Evolutionary conservation across 2,113 vertebrate species (phyloP).

Genomic region (Nannospalax galili): DNA sequence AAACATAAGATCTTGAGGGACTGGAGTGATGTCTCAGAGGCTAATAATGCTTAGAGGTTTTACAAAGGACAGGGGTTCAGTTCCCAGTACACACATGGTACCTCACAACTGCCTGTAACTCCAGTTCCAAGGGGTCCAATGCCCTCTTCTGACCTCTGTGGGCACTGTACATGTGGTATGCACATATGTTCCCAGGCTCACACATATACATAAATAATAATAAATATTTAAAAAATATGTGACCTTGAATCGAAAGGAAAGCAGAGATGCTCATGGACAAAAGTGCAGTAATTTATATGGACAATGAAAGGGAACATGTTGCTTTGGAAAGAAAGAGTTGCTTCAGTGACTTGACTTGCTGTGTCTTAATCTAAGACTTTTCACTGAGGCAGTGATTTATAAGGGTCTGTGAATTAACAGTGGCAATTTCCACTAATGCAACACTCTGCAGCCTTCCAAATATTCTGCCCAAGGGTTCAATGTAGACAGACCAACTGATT

Average conservation of each 20-base stretch:
- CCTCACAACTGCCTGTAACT: no score
- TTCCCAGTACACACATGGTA: no score
- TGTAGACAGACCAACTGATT: conserved; percentile 1
- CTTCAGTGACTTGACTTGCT: not conserved
- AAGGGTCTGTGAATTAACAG: not conserved
- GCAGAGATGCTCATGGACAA: not conserved
- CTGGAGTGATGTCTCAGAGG: no score
- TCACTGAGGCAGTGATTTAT: not conserved
- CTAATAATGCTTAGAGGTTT: no score
- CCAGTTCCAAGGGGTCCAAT: no score
- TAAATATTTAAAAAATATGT: not conserved
- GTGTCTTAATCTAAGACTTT: not conserved
- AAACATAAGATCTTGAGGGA: conserved; percentile 11
- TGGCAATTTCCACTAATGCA: conserved; percentile 26
- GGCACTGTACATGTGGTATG: no score
- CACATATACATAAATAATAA: no score
- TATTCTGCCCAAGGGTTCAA: not conserved
- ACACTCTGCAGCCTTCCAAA: not conserved
- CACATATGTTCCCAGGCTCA: no score
- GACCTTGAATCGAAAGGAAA: conserved; percentile 70
- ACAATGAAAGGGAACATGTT: not conserved
- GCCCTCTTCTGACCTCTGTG: no score
- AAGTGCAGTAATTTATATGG: not conserved
- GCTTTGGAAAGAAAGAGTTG: not conserved
- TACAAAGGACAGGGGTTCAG: no score